Base-by-base conservation (phyloP, 2,113 vertebrate genomes). In the Salvelinus alpinus region DNA sequence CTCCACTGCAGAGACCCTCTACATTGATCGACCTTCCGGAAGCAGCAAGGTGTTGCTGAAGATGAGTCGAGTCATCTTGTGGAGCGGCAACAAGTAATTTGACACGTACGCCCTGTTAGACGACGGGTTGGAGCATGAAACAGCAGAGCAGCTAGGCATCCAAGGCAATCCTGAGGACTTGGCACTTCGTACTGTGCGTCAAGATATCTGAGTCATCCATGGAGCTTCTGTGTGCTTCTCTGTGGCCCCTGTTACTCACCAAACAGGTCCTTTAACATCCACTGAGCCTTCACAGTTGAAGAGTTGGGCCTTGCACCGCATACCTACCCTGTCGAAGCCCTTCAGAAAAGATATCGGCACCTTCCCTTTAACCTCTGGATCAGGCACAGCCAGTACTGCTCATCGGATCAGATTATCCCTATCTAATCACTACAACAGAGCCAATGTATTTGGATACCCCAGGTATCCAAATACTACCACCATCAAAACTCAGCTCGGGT, bases 271-370 rank as follows among this genome's bases (percentile, higher is more conserved):
- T 71, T 27, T 9, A 24, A 27, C 24, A 29, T 71, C 47, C 3
- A 5, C 14, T 8, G 48, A 18, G 70, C 70, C 5, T 71, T 71
- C 24, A 57, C 13, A 4, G 22, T 47, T 1, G 14, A 14, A 2
- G 22, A 14, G 9, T 18, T 71, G 12, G 24, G 62, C 4, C 25
- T 82, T 3, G 66, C 80, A 22, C 20, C 12, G 2, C 72, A 78
- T 8, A 24, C 76, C 5, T 71, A 82, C 16, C 64, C 69, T 24
- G 27, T 64, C 11, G 16, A 24, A n/a, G 6, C 1, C 3, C 64
- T 77, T 1, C 34, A 76, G 31, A 64, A 59, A 8, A 62, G 31
- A 1, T 75, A 82, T 11, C 7, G 2, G 0, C 69, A 81, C n/a
- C 48, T 78, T 62, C 77, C 9, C 29, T 79, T 0, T 64, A 57